These are phyloP conservation scores for Ctena decussata DNA, from an alignment of 2,888 invertebrate genomes.

Conservation along the genomic window DNA sequence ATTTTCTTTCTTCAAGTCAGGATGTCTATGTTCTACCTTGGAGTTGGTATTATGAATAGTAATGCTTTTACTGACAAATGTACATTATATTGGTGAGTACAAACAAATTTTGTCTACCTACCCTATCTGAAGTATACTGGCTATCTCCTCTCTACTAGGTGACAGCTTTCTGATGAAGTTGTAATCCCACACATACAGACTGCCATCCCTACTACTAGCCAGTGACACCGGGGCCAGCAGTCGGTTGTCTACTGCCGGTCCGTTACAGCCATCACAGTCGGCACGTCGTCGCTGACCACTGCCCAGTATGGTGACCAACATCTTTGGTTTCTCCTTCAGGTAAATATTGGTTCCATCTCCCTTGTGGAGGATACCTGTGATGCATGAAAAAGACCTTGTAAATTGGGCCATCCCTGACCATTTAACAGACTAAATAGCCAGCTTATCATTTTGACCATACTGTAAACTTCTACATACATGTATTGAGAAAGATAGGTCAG, in stretches of 20 bases:
- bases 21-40: too few species aligned
- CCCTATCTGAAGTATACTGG: conserved; percentile 89
- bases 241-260: conserved; percentile 88
- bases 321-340: conserved; percentile 95
- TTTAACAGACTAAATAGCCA: too few species aligned
- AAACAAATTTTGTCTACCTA: conserved; percentile 48
- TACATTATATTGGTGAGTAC: too few species aligned
- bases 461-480: too few species aligned
- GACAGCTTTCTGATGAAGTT: conserved; percentile 90
- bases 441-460: too few species aligned
- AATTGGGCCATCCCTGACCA: too few species aligned
- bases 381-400: too few species aligned
- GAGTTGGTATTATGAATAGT: too few species aligned
- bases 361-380: conserved; percentile 95
- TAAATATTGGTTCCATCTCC: conserved; percentile 98
- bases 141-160: conserved; percentile 87
- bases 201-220: conserved; percentile 98
- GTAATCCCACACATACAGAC: conserved; percentile 98
- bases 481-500: too few species aligned
- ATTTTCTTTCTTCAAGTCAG: too few species aligned
- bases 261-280: conserved; percentile 93
- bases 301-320: conserved; percentile 91
- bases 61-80: too few species aligned
- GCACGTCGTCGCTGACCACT: conserved; percentile 91
- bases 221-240: conserved; percentile 97